phyloP scores from a whole-genome alignment of 2,797 vertebrate genomes.

The Choloepus didactylus region DNA sequence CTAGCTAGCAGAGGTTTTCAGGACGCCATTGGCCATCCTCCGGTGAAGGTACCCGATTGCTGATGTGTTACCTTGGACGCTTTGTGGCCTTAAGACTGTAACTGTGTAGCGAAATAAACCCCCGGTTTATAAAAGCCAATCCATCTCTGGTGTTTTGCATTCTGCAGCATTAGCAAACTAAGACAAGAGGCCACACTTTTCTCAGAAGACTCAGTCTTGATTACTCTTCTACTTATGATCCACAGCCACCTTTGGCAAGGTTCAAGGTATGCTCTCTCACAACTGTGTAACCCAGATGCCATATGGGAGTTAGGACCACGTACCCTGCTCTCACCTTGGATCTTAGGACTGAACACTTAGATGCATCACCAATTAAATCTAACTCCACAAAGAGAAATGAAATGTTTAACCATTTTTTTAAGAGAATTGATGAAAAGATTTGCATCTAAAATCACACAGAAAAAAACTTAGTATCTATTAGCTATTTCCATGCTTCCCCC shows the following conservation, averaged over 20 bases:
- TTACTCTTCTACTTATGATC: not conserved
- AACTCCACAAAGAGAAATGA: not conserved
- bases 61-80: too few relatives aligned
- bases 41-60: too few relatives aligned
- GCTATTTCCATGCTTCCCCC: not conserved
- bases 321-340: not conserved
- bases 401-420: not conserved
- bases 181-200: not conserved
- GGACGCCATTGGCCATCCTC: too few relatives aligned
- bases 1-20: too few relatives aligned
- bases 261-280: too few relatives aligned
- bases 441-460: not conserved
- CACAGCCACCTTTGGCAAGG: not conserved
- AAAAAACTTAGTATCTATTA: not conserved
- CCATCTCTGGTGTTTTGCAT: too few relatives aligned
- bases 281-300: not conserved
- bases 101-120: too few relatives aligned
- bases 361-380: not conserved
- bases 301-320: too few relatives aligned
- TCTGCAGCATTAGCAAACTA: too few relatives aligned
- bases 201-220: not conserved
- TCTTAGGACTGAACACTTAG: not conserved
- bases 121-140: too few relatives aligned
- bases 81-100: too few relatives aligned
- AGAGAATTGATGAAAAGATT: not conserved